These are phyloP conservation scores for Pelobates cultripes DNA, from an alignment of 2,797 vertebrate species.

Conservation along the genomic window DNA sequence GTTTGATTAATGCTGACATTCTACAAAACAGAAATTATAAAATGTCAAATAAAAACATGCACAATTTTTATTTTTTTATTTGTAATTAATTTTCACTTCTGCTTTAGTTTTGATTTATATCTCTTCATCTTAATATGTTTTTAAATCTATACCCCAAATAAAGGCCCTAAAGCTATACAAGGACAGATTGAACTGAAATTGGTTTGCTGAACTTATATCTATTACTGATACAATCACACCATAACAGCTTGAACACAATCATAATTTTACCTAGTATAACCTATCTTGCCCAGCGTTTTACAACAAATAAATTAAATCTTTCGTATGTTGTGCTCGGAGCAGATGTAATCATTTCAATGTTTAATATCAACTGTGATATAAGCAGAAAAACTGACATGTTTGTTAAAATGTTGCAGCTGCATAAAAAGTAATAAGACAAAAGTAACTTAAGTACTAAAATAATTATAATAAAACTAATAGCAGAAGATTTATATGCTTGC, in stretches of 20 bases:
- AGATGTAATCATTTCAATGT: conserved; percentile 46
- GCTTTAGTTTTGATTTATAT: conserved; percentile 39
- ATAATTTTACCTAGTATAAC: conserved; percentile 50
- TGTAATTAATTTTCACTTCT: conserved; percentile 31
- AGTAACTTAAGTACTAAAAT: background rate
- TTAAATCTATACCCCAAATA: conserved; percentile 37
- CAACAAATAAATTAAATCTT: conserved; percentile 53
- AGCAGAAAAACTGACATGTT: conserved; percentile 30
- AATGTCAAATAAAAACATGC: background rate
- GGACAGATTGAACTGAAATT: conserved; percentile 50
- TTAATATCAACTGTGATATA: conserved; percentile 41
- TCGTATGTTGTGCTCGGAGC: conserved; percentile 38
- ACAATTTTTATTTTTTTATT: background rate
- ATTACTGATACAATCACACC: conserved; percentile 46
- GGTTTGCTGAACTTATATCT: conserved; percentile 49
- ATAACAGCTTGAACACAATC: conserved; percentile 46
- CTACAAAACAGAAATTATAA: background rate
- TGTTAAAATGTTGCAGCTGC: background rate
- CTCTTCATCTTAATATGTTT: conserved; percentile 51
- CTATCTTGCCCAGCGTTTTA: conserved; percentile 49
- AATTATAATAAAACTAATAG: too few species aligned
- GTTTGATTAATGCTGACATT: background rate
- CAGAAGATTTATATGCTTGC: too few species aligned
- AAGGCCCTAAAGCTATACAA: conserved; percentile 47
- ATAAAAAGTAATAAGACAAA: background rate